Base-by-base conservation (phyloP, 2,888 invertebrate genomes). In the Dastarcus helophoroides region DNA sequence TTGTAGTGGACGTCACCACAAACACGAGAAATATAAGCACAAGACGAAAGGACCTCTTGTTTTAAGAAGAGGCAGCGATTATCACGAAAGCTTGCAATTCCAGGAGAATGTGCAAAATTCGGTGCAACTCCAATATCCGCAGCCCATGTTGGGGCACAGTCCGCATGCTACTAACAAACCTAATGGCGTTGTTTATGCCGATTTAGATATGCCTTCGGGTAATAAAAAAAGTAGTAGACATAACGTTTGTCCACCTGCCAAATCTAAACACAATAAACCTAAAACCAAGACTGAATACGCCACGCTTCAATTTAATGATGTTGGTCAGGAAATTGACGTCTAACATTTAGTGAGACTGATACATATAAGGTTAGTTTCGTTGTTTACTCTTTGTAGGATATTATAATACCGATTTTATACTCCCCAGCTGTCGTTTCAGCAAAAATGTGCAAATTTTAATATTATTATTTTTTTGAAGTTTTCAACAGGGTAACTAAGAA, bases 261-360 rank as follows among this genome's bases (percentile, higher is more conserved):
- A 42, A 14, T 41, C 40, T 10, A 48, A 55, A 39, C 38, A 46
- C 30, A 56, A 54, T 44, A 57, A 56, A 44, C 47, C 45, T 36
- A 60, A 62, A 51, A 56, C 58, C 40, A 58, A 63, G 59, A 70
- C 73, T 51, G 73, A 75, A 56, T 75, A 75, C 54, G 69, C 74
- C 33, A 73, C 75, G 48, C 62, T 75, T 47, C 72, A 71, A 57
- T 76, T 76, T 60, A 71, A 73, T 54, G 75, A 76, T 55, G 68
- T 76, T 42, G 73, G 73, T 44, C 71, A 72, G 56, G 74, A 75
- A 54, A 74, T 75, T 52, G 73, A 75, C 58, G 74, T 75, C 56
- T 75, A 68, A 69, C 68, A 63, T 59, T 55, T 44, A 45, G 37
- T 48, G 42, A 32, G 41, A 17, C 19, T 17, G 6, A 7, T 17